Evolutionary conservation across 2,113 vertebrate species (phyloP), one percentile per base, ranked within the genome.

Genomic region (Macaca nemestrina): DNA sequence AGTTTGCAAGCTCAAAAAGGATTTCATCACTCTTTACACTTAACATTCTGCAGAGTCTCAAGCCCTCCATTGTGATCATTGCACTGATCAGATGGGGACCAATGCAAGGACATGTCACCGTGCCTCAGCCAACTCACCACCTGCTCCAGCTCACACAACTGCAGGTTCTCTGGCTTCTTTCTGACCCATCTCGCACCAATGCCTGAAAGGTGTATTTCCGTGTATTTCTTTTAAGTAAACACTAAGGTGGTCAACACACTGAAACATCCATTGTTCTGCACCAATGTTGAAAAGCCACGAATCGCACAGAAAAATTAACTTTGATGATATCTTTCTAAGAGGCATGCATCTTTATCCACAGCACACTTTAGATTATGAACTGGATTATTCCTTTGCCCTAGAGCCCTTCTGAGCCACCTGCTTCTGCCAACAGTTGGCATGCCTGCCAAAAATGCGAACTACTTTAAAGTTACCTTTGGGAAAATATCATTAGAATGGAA

Each of bases 401-500:
- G 45, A 81, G 59, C n/a, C n/a, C 68, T 95, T 96, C 67, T n/a
- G 52, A 76, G 27, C 64, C 27, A 85, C 45, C 82, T 86, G 22
- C 43, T 45, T 94, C 75, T 85, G 52, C 90, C 81, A 76, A 25
- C 27, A 68, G 59, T 67, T 91, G 64, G 64, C 72, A n/a, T 72
- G 59, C 88, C 67, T 83, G 40, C 90, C 73, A 96, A 80, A 79
- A 93, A 93, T 83, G 70, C 70, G 75, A 85, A 90, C 81, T 35
- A 80, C 80, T 45, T 96, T 92, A 70, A 95, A 82, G 45, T 88
- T 94, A 94, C 38, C 90, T 89, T 93, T 92, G 84, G 72, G 43
- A 40, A 96, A 95, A 97, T 81, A 92, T 22, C 82, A 85, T 96
- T 96, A 97, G 72, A 91, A 87, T 87, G 84, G 84, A 92, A 97